Percentiles rank a stretch among this genome's conserved stretches.
These are phyloP conservation scores for Limonius californicus DNA, from an alignment of 1,140 invertebrate genomes.

Conservation along the genomic window DNA sequence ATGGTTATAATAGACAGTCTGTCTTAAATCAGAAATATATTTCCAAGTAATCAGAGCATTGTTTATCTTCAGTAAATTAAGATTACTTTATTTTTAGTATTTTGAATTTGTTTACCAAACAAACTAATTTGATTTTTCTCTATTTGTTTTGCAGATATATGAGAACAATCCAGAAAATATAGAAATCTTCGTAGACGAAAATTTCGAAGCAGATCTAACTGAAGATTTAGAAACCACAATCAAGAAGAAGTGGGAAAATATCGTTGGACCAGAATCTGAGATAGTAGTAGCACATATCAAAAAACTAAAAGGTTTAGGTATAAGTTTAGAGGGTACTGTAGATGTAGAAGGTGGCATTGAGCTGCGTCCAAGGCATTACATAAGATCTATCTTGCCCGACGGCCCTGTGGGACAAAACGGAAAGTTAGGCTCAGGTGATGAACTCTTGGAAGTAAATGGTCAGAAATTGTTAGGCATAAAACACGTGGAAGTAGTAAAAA, in stretches of 20 bases:
- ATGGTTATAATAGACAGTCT: no score
- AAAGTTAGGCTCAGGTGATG: slow-evolving; percentile 79
- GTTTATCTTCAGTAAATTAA: no score
- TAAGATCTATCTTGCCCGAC: slow-evolving; percentile 78
- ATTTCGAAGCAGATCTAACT: slow-evolving; percentile 50
- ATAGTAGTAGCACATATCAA: slow-evolving; percentile 76
- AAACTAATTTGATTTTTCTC: neutral
- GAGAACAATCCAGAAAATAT: slow-evolving; percentile 53
- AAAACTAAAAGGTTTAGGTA: slow-evolving; percentile 84
- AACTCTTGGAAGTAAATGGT: slow-evolving; percentile 86
- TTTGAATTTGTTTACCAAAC: neutral
- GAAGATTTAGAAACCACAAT: slow-evolving; percentile 56
- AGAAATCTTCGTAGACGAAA: slow-evolving; percentile 55
- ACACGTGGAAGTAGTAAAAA: slow-evolving; percentile 85
- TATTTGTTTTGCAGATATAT: slow-evolving; percentile 2
- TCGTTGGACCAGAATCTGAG: slow-evolving; percentile 67
- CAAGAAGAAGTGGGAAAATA: slow-evolving; percentile 66
- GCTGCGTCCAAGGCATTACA: slow-evolving; percentile 81
- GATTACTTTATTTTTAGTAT: neutral
- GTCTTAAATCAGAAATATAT: no score
- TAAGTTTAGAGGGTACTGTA: slow-evolving; percentile 89
- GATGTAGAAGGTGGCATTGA: slow-evolving; percentile 81
- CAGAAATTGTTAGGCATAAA: slow-evolving; percentile 79
- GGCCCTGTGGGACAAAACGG: slow-evolving; percentile 84
- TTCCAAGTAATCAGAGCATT: no score